A percentile compares a stretch with the other conserved stretches of the same genome.
These are phyloP conservation scores for Catotricha subobsoleta DNA, from an alignment of 2,888 invertebrate genomes.

Conservation along the genomic window DNA sequence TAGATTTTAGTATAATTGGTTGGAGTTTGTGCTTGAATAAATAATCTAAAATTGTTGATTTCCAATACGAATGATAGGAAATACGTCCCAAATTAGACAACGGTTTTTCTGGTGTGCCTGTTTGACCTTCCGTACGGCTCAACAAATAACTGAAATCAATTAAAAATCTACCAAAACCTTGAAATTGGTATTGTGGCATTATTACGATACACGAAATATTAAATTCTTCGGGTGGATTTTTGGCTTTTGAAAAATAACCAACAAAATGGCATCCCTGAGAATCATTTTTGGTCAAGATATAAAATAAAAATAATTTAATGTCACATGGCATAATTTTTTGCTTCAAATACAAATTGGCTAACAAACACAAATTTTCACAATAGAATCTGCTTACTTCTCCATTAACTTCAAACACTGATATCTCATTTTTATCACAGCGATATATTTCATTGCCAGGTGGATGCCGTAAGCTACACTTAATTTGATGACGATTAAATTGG, in stretches of 20 bases:
- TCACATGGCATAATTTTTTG: slow-evolving; percentile 98
- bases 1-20: slow-evolving; percentile 50
- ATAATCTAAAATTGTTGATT: slow-evolving; percentile 80
- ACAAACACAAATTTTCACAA: slow-evolving; percentile 91
- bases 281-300: slow-evolving; percentile 89
- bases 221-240: slow-evolving; percentile 94
- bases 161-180: slow-evolving; percentile 91
- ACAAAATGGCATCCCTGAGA: slow-evolving; percentile 86
- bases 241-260: slow-evolving; percentile 98
- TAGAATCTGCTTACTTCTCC: slow-evolving; percentile 93
- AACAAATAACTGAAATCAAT: slow-evolving; percentile 98
- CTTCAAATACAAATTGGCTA: slow-evolving; percentile 93
- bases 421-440: slow-evolving; percentile 61
- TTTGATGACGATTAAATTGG: slow-evolving; percentile 76
- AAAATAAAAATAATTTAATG: slow-evolving; percentile 96
- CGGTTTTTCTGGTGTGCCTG: slow-evolving; percentile 97
- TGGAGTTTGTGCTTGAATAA: slow-evolving; percentile 46
- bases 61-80: slow-evolving; percentile 96
- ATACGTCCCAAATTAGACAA: slow-evolving; percentile 90
- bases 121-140: slow-evolving; percentile 85
- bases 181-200: slow-evolving; percentile 94
- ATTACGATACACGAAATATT: slow-evolving; percentile 99
- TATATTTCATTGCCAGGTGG: slow-evolving; percentile 99
- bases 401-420: slow-evolving; percentile 87
- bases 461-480: slow-evolving; percentile 87